These are phyloP conservation scores for Ciconia boyciana DNA, from an alignment of 2,113 vertebrate species.

Conservation along the genomic window DNA sequence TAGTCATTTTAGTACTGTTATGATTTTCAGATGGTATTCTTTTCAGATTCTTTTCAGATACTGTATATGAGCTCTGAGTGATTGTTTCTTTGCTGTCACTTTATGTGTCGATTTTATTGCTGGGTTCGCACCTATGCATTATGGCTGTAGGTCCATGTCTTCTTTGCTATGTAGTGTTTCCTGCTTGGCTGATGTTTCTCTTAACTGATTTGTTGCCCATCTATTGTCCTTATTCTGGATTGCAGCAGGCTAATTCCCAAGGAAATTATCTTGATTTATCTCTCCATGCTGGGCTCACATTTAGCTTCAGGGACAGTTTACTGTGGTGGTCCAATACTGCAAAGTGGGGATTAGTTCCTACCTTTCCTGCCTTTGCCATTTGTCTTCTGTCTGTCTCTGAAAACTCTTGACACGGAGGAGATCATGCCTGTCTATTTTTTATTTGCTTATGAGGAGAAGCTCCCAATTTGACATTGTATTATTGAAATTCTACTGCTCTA, in stretches of 20 bases:
- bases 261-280: neutral
- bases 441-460: neutral
- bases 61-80: neutral
- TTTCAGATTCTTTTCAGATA: neutral
- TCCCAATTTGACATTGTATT: neutral
- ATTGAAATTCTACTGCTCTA: neutral
- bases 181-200: neutral
- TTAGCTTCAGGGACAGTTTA: neutral
- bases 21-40: too few relatives aligned
- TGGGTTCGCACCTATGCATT: neutral
- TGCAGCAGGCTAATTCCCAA: neutral
- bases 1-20: neutral
- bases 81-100: neutral
- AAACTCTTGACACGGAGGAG: neutral
- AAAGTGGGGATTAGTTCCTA: neutral
- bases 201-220: neutral
- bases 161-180: neutral
- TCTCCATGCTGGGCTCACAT: neutral
- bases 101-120: accelerated
- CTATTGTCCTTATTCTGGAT: neutral
- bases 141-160: neutral
- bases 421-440: neutral
- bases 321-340: neutral
- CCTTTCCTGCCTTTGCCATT: neutral
- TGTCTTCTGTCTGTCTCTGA: neutral